A percentile compares a stretch with the other conserved stretches of the same genome.
Evolutionary conservation across 2,113 vertebrate species (phyloP).

Genomic region (Colius striatus): DNA sequence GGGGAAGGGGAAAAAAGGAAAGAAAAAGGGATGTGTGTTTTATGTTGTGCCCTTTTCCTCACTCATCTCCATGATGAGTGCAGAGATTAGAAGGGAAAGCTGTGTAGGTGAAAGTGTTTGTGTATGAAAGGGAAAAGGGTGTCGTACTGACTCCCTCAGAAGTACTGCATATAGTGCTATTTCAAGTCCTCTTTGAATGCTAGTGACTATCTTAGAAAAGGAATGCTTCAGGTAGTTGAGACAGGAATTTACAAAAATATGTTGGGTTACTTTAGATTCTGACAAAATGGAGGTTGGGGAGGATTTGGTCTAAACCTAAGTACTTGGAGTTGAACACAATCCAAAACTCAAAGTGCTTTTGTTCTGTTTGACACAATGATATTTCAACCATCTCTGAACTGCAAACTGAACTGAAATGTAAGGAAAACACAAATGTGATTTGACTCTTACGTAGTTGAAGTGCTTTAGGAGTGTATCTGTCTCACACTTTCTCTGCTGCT

Average conservation of each 20-base stretch:
- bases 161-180: neutral
- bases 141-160: neutral
- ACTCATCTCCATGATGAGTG: neutral
- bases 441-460: neutral
- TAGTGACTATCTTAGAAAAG: fast-evolving
- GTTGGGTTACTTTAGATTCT: neutral
- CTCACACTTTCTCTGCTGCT: neutral
- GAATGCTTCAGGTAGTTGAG: neutral
- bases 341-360: neutral
- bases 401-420: neutral
- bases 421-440: neutral
- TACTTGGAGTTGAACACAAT: neutral
- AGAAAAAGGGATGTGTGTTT: neutral
- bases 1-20: fast-evolving
- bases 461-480: neutral
- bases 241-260: neutral
- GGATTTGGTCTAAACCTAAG: neutral
- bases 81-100: neutral
- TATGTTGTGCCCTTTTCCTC: neutral
- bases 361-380: neutral
- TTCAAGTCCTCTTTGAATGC: neutral
- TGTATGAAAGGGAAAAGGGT: neutral
- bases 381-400: neutral
- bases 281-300: neutral
- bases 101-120: neutral